Evolutionary conservation across 2,797 vertebrate genomes (phyloP), one percentile per base, ranked within the genome.

Genomic region (Sparidentex hasta): DNA sequence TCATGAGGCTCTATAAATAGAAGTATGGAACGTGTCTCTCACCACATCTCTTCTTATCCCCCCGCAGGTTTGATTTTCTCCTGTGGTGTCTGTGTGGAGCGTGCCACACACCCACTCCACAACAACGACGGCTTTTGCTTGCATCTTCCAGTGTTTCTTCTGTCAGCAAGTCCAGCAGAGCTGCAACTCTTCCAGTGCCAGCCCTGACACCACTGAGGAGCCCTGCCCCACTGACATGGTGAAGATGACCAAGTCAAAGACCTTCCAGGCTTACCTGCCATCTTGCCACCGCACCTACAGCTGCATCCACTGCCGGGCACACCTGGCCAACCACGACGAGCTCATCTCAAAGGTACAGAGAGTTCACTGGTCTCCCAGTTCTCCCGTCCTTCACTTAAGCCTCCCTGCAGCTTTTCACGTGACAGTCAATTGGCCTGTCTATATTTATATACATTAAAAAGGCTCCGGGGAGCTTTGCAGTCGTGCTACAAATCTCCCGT

Each of bases 261-360:
- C 98, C 77, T 99, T 99, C 95, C 98, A 99, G 96, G 98, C 98
- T 56, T 99, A 99, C 87, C 95, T 99, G 95, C 97, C 98, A 1
- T 95, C 92, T 87, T 98, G 98, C 90, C 98, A 98, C 71, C 96
- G 98, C 73, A 99, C 98, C 14, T 99, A 99, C 94, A 99, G 98
- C 95, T 99, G 98, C 79, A 97, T 98, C 91, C 98, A 99, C 95
- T 99, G 98, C 95, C 96, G 98, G 93, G 98, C 98, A n/a, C 98
- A 99, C 85, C 96, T 99, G 93, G 98, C 98, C 92, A 99, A 98
- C 85, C 98, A 99, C 0, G 98, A 99, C 61, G 98, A 99, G 93
- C 97, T 99, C 88, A 99, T 99, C 94, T 99, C 98, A 87, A 99
- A 99, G 98, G 98, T 97, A 95, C 55, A 25, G 11, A 0, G 12